Percentiles rank a stretch among this genome's conserved stretches.
Conservation (phyloP, 2,888 invertebrate species). For the Catocala fraxini region DNA sequence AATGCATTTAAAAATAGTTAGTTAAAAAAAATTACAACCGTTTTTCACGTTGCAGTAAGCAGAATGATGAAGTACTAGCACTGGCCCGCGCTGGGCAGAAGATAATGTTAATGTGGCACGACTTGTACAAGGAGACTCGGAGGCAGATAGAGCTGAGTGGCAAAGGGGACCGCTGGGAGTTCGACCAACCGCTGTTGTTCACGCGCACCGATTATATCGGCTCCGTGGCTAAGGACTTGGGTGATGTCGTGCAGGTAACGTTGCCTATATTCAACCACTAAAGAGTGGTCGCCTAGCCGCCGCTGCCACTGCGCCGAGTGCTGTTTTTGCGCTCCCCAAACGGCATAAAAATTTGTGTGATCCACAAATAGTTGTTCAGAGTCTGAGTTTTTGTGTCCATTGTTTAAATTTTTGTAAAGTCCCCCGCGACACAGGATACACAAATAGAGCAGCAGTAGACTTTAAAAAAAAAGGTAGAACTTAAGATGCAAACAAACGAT, state of each 20-base stretch:
- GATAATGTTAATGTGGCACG: slow-evolving; percentile 92
- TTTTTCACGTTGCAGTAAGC: slow-evolving; percentile 69
- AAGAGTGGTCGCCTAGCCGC: no score
- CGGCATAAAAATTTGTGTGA: no score
- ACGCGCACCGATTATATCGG: slow-evolving; percentile 95
- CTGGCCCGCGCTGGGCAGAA: slow-evolving; percentile 88
- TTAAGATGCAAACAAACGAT: no score
- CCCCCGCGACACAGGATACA: no score
- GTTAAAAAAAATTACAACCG: not conserved
- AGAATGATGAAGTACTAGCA: slow-evolving; percentile 84
- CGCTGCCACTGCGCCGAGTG: no score
- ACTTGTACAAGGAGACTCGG: slow-evolving; percentile 92
- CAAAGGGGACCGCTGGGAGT: slow-evolving; percentile 96
- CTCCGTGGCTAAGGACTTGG: slow-evolving; percentile 92
- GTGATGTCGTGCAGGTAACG: slow-evolving; percentile 91
- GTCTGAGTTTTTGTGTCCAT: no score
- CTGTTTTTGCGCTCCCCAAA: no score
- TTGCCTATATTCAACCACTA: no score
- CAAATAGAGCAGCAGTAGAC: no score
- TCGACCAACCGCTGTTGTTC: slow-evolving; percentile 94
- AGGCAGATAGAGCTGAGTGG: slow-evolving; percentile 95
- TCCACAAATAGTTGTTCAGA: no score
- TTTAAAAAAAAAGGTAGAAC: no score
- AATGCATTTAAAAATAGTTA: not conserved
- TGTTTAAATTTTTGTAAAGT: no score